Evolutionary conservation across 2,113 vertebrate genomes (phyloP), one percentile per base, ranked within the genome.

Genomic region (Atractosteus spatula): DNA sequence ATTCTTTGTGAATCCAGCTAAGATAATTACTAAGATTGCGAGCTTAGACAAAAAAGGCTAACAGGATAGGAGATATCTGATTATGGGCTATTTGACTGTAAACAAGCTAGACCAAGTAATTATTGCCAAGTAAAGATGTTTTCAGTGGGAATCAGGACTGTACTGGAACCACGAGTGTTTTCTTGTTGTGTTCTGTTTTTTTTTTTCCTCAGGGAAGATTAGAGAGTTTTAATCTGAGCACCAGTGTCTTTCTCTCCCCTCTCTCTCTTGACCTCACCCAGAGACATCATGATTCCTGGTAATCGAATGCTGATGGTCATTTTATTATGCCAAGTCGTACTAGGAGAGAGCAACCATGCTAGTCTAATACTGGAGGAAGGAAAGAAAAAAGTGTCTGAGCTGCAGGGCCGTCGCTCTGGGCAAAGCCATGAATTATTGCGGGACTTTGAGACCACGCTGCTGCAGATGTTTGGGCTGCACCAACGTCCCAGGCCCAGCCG

Each of bases 241-340:
- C 45, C 71, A 70, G 41, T 75, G 54, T 72, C 16, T 68, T 76
- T 62, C 62, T 16, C 68, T 63, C 55, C 70, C 41, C 56, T 85
- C 69, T 80, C 80, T 76, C 62, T 85, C 82, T 77, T 55, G 56
- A 71, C 64, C 78, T 71, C 55, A 88, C 81, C 79, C 89, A 99
- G 97, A 98, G 96, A 97, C 97, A 99, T 95, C 97, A 98, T 99
- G 97, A 97, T 97, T 96, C 95, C 96, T 96, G 96, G 97, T 99
- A 99, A 95, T 96, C 97, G 94, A 96, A 96, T 98, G 96, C 97
- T 98, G 97, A 98, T 98, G 97, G 97, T 99, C 92, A 93, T 98
- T 93, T 94, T 99, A 95, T 93, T 99, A 94, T 98, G 96, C 96
- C 97, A 97, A 96, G 94, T 97, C 93, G 94, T 99, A 92, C 94